Percentiles rank a stretch among this genome's conserved stretches.
These are phyloP conservation scores for Chloropsis hardwickii DNA, from an alignment of 2,113 vertebrate genomes.

Conservation along the genomic window DNA sequence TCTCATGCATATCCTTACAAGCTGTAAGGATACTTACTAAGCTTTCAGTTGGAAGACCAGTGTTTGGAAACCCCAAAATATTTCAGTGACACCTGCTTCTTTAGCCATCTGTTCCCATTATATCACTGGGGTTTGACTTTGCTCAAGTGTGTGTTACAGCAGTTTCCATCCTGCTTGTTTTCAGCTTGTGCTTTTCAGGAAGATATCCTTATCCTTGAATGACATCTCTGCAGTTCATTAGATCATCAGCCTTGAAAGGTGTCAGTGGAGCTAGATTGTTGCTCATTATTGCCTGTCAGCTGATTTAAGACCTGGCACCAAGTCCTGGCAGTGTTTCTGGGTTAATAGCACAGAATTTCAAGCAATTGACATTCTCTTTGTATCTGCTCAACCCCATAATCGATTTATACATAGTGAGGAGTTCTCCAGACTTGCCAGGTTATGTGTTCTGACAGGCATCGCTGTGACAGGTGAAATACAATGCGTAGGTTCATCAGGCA, in stretches of 20 bases:
- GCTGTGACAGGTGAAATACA: background rate
- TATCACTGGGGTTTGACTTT: background rate
- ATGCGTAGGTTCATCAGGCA: background rate
- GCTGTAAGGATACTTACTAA: no score
- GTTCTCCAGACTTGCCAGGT: background rate
- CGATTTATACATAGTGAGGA: background rate
- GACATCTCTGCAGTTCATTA: background rate
- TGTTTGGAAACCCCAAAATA: background rate
- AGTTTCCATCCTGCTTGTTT: background rate
- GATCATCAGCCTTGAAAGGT: background rate
- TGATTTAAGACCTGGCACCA: background rate
- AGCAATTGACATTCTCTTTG: background rate
- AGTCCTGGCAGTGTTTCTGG: background rate
- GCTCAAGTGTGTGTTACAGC: background rate
- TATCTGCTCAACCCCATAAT: background rate
- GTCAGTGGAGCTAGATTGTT: background rate
- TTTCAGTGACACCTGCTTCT: background rate
- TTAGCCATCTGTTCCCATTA: background rate
- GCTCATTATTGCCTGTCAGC: background rate
- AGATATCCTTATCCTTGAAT: background rate
- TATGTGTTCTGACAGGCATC: background rate
- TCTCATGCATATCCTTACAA: background rate
- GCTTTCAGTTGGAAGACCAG: background rate
- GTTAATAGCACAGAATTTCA: background rate
- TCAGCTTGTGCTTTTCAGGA: background rate